phyloP scores from a whole-genome alignment of 2,888 invertebrate genomes.

The Eretmocerus hayati region DNA sequence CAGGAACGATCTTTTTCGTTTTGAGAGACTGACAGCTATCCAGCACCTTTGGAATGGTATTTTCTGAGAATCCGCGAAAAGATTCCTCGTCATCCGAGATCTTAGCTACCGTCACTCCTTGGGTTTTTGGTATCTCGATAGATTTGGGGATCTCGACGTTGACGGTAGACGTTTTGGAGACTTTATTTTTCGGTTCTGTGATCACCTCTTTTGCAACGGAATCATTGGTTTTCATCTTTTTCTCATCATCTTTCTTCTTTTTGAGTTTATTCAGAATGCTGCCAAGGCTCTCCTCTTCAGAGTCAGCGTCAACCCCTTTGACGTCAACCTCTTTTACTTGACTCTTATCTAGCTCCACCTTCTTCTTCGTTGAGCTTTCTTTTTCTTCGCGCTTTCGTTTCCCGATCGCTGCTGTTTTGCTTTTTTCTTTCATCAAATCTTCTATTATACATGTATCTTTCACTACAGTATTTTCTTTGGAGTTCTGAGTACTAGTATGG shows the following conservation, averaged over 20 bases:
- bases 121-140: conserved; percentile 3
- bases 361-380: conserved; percentile 10
- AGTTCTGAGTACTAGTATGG: neutral
- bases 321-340: conserved; percentile 7
- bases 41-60: conserved; percentile 32
- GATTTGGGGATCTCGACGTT: neutral
- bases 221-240: neutral
- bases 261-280: conserved; percentile 48
- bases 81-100: conserved; percentile 51
- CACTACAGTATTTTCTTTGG: neutral
- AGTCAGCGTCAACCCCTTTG: conserved; percentile 47
- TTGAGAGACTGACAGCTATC: conserved; percentile 33
- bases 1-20: conserved; percentile 29
- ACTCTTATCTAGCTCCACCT: conserved; percentile 1
- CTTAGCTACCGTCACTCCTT: conserved; percentile 6
- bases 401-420: neutral
- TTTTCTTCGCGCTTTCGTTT: conserved; percentile 23
- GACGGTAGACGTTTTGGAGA: neutral
- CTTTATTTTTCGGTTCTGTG: neutral
- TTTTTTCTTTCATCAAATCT: conserved; percentile 9
- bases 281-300: conserved; percentile 61
- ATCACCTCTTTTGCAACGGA: neutral
- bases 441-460: too few species aligned
- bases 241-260: conserved; percentile 27
- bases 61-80: conserved; percentile 44